Percentiles rank a stretch among this genome's conserved stretches.
phyloP scores from a whole-genome alignment of 2,797 vertebrate genomes.

The Miichthys miiuy region DNA sequence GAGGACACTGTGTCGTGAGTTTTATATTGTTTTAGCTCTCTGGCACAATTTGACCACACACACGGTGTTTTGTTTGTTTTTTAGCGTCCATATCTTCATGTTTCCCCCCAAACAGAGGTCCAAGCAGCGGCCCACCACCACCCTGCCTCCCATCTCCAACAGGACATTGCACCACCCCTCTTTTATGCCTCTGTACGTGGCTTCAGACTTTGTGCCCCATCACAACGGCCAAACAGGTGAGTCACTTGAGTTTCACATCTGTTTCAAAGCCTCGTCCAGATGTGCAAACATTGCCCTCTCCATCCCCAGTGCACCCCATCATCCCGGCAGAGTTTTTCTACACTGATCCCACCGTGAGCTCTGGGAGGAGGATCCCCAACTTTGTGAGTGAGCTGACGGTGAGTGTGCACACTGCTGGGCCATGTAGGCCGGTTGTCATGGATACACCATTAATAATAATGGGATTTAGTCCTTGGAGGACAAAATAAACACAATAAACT shows the following conservation, averaged over 20 bases:
- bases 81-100: background rate
- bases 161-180: constrained; percentile 72
- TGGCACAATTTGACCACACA: background rate
- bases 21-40: background rate
- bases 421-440: background rate
- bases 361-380: constrained; percentile 61
- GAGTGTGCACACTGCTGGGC: constrained; percentile 9
- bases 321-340: constrained; percentile 59
- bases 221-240: constrained; percentile 23
- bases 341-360: constrained; percentile 53
- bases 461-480: background rate
- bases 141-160: constrained; percentile 27
- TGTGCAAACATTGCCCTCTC: background rate
- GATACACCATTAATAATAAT: background rate
- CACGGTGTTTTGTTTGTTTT: no score
- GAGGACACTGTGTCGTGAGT: constrained; percentile 35
- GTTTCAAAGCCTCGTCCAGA: background rate
- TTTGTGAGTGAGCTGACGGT: constrained; percentile 48
- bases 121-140: background rate
- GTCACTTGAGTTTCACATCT: background rate
- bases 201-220: background rate
- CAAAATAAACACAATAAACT: background rate
- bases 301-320: constrained; percentile 29
- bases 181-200: constrained; percentile 53
- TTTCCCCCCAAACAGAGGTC: constrained; percentile 7